Conservation (phyloP, 2,888 invertebrate species). For the Eupeodes latifasciatus region DNA sequence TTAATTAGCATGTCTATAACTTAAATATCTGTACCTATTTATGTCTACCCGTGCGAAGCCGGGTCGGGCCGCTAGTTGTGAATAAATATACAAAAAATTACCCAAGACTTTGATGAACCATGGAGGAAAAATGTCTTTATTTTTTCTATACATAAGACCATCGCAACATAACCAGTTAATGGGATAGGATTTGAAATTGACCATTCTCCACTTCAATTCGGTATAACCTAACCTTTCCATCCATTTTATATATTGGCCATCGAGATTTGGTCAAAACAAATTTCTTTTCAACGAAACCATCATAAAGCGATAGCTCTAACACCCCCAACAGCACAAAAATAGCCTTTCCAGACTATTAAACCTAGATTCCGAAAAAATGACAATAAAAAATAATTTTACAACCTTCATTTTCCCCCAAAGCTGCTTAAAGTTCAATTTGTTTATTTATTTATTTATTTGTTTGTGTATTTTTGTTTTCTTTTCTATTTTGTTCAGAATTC, state of each 20-base stretch:
- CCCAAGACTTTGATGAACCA: too few species aligned
- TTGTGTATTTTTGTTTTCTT: neutral
- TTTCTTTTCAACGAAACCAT: slow-evolving; percentile 14
- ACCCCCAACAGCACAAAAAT: neutral
- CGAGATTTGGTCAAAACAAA: neutral
- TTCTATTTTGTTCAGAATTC: too few species aligned
- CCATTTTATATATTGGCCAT: neutral
- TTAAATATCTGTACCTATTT: too few species aligned
- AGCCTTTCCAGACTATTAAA: slow-evolving; percentile 37
- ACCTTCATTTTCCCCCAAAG: slow-evolving; percentile 15
- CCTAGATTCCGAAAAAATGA: slow-evolving; percentile 19
- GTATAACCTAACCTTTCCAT: neutral
- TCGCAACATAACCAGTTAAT: too few species aligned
- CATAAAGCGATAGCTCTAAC: neutral
- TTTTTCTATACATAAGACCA: too few species aligned
- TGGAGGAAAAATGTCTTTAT: too few species aligned
- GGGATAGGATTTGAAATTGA: neutral
- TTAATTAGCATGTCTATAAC: too few species aligned
- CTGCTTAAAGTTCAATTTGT: slow-evolving; percentile 31
- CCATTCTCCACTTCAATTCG: neutral
- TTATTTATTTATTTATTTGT: slow-evolving; percentile 20
- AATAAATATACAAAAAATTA: too few species aligned
- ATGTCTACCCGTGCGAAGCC: too few species aligned
- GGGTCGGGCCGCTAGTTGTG: too few species aligned
- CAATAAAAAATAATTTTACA: slow-evolving; percentile 38